Percentiles rank a stretch among this genome's conserved stretches.
These are phyloP conservation scores for Rhopilema esculentum DNA, from an alignment of 30 jellyfish, hydroid and myxozoan genomes.

Conservation along the genomic window DNA sequence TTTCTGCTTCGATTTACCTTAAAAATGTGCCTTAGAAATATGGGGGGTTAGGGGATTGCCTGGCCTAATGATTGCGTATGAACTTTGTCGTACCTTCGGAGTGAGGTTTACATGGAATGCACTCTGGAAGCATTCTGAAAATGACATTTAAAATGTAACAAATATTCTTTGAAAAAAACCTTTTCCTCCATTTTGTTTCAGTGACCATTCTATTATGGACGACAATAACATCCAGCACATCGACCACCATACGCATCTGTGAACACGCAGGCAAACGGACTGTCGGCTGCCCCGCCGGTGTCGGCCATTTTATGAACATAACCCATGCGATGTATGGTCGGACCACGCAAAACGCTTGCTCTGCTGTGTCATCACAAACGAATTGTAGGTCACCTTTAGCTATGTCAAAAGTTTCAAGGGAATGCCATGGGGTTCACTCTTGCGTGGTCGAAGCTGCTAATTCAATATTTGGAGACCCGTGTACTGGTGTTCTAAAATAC, in stretches of 20 bases:
- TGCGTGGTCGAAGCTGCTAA: conserved; percentile 50
- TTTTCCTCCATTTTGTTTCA: background rate
- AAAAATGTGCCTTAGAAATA: too few species aligned
- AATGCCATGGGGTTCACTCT: conserved; percentile 28
- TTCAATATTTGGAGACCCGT: conserved; percentile 57
- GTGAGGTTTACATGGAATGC: too few species aligned
- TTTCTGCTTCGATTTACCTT: too few species aligned
- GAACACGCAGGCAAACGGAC: conserved; percentile 8
- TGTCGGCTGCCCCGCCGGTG: background rate
- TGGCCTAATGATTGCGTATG: too few species aligned
- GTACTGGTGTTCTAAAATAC: conserved; percentile 20
- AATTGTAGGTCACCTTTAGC: conserved; percentile 34
- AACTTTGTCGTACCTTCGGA: too few species aligned
- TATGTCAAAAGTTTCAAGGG: conserved; percentile 11
- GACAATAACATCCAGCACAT: background rate
- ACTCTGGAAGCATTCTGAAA: too few species aligned
- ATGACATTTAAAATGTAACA: too few species aligned
- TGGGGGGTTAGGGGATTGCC: too few species aligned
- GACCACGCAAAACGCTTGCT: background rate
- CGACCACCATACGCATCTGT: background rate
- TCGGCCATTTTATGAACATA: conserved; percentile 29
- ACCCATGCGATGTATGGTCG: conserved; percentile 69
- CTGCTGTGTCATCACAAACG: background rate
- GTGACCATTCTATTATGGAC: background rate
- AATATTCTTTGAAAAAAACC: too few species aligned